These are phyloP conservation scores for Trilocha varians DNA, from an alignment of 2,888 invertebrate species.

Conservation along the genomic window DNA sequence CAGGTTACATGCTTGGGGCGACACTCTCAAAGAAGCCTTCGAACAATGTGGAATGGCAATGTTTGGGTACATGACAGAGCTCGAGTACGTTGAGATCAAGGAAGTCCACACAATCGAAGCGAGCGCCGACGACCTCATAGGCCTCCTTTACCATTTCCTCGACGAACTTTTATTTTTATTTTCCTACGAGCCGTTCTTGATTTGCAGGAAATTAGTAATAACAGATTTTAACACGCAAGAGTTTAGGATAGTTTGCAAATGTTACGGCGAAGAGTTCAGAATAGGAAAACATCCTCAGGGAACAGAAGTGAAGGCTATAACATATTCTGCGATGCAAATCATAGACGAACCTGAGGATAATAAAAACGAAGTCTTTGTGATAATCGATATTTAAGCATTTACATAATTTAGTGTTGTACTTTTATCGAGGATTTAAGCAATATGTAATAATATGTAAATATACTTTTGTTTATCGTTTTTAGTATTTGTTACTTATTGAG, in stretches of 20 bases:
- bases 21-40: constrained; percentile 88
- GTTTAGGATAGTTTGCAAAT: constrained; percentile 84
- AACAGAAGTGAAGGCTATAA: constrained; percentile 98
- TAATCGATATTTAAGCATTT: constrained; percentile 88
- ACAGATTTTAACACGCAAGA: constrained; percentile 88
- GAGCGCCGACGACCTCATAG: constrained; percentile 89
- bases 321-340: constrained; percentile 99
- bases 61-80: constrained; percentile 98
- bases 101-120: constrained; percentile 88
- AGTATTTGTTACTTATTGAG: too few species aligned
- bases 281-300: constrained; percentile 97
- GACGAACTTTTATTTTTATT: constrained; percentile 96
- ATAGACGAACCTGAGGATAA: constrained; percentile 80
- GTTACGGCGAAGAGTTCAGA: constrained; percentile 95
- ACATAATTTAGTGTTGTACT: neutral
- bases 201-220: constrained; percentile 90
- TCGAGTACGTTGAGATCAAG: constrained; percentile 85
- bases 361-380: constrained; percentile 93
- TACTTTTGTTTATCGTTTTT: too few species aligned
- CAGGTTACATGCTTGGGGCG: constrained; percentile 95
- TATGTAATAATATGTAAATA: too few species aligned
- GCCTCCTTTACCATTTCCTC: constrained; percentile 91
- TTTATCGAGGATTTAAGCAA: too few species aligned
- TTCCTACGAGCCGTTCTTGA: constrained; percentile 91
- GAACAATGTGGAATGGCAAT: constrained; percentile 96